Percentiles rank a stretch among this genome's conserved stretches.
These are phyloP conservation scores for Hyperoplus immaculatus DNA, from an alignment of 2,797 vertebrate species.

Conservation along the genomic window DNA sequence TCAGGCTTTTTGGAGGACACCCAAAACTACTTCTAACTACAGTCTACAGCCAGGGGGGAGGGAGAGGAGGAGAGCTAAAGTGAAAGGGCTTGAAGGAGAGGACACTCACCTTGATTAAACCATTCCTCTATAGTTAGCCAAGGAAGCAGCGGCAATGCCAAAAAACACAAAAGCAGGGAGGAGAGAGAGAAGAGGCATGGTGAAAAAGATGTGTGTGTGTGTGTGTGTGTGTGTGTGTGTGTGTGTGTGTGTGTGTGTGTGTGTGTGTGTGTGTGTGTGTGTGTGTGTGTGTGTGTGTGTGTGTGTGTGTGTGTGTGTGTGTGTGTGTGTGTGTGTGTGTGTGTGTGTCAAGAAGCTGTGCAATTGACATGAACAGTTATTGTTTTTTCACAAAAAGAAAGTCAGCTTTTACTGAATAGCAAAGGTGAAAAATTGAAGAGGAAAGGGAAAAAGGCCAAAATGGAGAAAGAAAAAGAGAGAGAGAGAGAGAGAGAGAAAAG, in stretches of 20 bases:
- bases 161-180: conserved; percentile 82
- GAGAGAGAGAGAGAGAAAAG: background rate
- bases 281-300: conserved; percentile 35
- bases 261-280: conserved; percentile 38
- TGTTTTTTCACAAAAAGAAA: conserved; percentile 36
- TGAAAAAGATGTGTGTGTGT: conserved; percentile 69
- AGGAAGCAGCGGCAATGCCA: conserved; percentile 88
- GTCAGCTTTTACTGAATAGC: conserved; percentile 26
- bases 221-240: conserved; percentile 35
- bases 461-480: conserved; percentile 3
- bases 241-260: conserved; percentile 47
- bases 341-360: conserved; percentile 54
- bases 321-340: conserved; percentile 43
- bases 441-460: background rate
- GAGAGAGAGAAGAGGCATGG: conserved; percentile 81
- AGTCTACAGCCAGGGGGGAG: conserved; percentile 52
- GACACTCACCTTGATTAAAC: conserved; percentile 98
- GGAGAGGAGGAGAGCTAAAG: conserved; percentile 20
- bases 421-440: conserved; percentile 7
- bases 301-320: conserved; percentile 35
- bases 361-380: conserved; percentile 53
- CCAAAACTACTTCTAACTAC: conserved; percentile 62
- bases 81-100: conserved; percentile 53
- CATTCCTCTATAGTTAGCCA: conserved; percentile 96
- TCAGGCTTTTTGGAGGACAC: conserved; percentile 56